Evolutionary conservation across 2,888 invertebrate genomes (phyloP).

Genomic region (Plagodis dolabraria): DNA sequence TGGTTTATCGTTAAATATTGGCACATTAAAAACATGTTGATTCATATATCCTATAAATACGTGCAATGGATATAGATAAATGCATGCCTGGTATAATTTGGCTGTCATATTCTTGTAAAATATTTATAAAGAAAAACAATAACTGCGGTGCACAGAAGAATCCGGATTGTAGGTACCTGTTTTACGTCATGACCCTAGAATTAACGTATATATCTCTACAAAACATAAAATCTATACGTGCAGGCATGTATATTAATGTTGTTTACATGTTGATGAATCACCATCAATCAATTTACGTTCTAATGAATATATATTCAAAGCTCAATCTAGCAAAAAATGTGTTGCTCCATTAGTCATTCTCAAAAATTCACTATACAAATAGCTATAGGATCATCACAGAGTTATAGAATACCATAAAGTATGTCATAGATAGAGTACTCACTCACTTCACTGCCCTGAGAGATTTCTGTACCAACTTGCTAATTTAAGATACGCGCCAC

Average conservation of each 20-base stretch:
- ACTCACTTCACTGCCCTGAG: not conserved
- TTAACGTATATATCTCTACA: conserved; percentile 1
- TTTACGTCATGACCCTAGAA: conserved; percentile 1
- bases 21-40: not conserved
- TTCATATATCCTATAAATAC: not conserved
- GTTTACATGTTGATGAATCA: conserved; percentile 24
- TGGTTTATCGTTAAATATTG: not conserved
- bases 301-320: conserved; percentile 11
- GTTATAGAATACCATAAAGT: conserved; percentile 17
- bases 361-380: conserved; percentile 21
- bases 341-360: conserved; percentile 18
- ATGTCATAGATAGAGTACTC: conserved; percentile 19
- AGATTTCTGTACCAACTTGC: conserved; percentile 18
- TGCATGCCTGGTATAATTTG: too few relatives aligned
- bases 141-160: conserved; percentile 14
- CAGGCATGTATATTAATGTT: not conserved
- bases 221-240: not conserved
- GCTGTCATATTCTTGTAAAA: too few relatives aligned
- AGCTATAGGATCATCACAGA: conserved; percentile 38
- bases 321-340: conserved; percentile 4
- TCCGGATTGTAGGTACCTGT: not conserved
- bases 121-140: not conserved
- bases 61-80: not conserved
- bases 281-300: conserved; percentile 19
- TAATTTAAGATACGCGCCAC: conserved; percentile 13